Base-by-base conservation (phyloP, 2,888 invertebrate species). In the Suillia variegata region DNA sequence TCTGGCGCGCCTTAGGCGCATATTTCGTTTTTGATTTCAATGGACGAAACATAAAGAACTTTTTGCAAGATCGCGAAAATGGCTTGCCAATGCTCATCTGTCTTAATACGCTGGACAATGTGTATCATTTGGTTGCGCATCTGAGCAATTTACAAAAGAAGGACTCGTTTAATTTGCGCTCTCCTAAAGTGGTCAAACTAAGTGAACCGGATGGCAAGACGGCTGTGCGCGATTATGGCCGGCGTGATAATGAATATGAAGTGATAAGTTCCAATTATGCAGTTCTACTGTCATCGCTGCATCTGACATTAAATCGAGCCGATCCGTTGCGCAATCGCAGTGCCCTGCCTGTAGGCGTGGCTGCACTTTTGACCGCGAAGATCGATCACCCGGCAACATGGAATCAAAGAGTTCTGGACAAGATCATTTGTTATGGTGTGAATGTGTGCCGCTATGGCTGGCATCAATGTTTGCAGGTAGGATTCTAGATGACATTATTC, bases 351-450 rank as follows among this genome's bases (percentile, higher is more conserved):
- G 75, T 77, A 2, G 75, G 75, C 0, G 66, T 78, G 0, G 67
- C 72, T 12, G 71, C 77, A 0, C 67, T 80, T 1, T 45, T 80
- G 18, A 76, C 74, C 20, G 74, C 80, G 0, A 81, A 80, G 61
- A 75, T 81, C 31, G 80, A 81, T 64, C 71, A 78, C 59, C 74
- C 82, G 1, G 76, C 78, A 5, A 77, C 77, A 0, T 81, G 81
- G 81, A 73, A 79, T 47, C 60, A 62, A 47, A 71, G 68, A 53
- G 73, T 71, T n/a, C 52, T 76, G 2, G 77, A 81, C 52, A 78
- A 75, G 54, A 69, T 81, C 10, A 62, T 81, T 10, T 75, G 79
- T 33, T 73, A 78, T 63, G 81, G 80, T 2, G 74, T 76, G 5
- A 70, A 72, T 47, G 73, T 77, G 61, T 78, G 77, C 57, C 74